A percentile compares a stretch with the other conserved stretches of the same genome.
phyloP scores from a whole-genome alignment of 2,797 vertebrate species.

The Coendou prehensilis region DNA sequence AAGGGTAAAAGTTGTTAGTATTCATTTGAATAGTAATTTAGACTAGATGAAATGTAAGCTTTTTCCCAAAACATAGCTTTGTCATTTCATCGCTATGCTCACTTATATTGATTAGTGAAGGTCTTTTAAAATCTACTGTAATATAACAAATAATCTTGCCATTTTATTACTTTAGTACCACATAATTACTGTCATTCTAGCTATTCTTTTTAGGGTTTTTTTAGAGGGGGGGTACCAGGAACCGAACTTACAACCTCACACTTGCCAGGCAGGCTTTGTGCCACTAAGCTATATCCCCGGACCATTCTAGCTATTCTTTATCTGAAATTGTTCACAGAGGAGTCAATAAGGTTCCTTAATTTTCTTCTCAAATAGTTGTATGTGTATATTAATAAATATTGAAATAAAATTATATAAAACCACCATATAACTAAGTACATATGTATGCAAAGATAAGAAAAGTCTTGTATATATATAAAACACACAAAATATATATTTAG shows the following conservation, averaged over 20 bases:
- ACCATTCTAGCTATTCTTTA: neutral
- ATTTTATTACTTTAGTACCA: neutral
- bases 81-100: neutral
- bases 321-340: neutral
- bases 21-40: constrained; percentile 17
- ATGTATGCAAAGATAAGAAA: neutral
- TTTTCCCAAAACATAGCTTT: neutral
- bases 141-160: neutral
- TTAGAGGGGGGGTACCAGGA: no score
- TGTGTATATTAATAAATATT: neutral
- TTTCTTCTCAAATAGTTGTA: neutral
- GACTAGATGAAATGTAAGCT: neutral
- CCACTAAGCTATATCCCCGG: no score
- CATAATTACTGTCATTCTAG: neutral
- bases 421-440: neutral
- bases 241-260: no score
- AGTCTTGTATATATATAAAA: neutral
- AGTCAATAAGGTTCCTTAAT: neutral
- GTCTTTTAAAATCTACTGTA: neutral
- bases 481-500: neutral
- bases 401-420: neutral
- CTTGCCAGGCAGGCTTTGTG: no score
- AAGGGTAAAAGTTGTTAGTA: neutral
- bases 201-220: no score
- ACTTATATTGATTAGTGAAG: neutral